Percentiles rank a stretch among this genome's conserved stretches.
These are phyloP conservation scores for Sardinella longiceps DNA, from an alignment of 2,797 vertebrate species.

Conservation along the genomic window DNA sequence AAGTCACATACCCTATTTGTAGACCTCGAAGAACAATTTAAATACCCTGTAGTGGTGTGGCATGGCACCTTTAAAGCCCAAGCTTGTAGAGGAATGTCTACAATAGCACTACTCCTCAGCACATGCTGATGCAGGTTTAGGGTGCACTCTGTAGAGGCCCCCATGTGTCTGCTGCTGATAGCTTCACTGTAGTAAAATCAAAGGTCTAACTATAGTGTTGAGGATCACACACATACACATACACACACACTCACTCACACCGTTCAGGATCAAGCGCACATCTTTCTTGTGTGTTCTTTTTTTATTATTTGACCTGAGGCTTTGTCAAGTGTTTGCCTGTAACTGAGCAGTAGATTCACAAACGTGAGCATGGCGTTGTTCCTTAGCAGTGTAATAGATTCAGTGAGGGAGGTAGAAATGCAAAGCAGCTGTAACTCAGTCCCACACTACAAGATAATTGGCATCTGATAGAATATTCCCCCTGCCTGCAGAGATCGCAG, in stretches of 20 bases:
- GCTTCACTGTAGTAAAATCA: conserved; percentile 52
- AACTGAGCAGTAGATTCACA: conserved; percentile 26
- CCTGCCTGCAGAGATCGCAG: too few species aligned
- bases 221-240: conserved; percentile 11
- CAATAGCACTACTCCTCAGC: conserved; percentile 35
- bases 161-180: conserved; percentile 45
- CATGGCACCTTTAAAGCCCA: too few species aligned
- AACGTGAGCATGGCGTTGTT: conserved; percentile 1
- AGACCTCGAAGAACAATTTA: too few species aligned
- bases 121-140: conserved; percentile 45
- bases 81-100: too few species aligned
- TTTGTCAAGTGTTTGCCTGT: conserved; percentile 25
- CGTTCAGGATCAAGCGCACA: too few species aligned
- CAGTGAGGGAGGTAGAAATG: conserved; percentile 7
- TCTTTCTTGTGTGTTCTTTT: too few species aligned
- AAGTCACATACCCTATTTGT: too few species aligned
- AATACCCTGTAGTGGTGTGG: too few species aligned
- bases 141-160: conserved; percentile 40
- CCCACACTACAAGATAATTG: conserved; percentile 13
- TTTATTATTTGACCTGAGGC: conserved; percentile 29
- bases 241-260: too few species aligned
- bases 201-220: conserved; percentile 43
- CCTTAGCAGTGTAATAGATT: background rate
- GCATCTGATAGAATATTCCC: conserved; percentile 16
- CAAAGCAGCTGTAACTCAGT: background rate